Conservation (phyloP, 2,113 vertebrate genomes). For the Myrmecobius fasciatus region DNA sequence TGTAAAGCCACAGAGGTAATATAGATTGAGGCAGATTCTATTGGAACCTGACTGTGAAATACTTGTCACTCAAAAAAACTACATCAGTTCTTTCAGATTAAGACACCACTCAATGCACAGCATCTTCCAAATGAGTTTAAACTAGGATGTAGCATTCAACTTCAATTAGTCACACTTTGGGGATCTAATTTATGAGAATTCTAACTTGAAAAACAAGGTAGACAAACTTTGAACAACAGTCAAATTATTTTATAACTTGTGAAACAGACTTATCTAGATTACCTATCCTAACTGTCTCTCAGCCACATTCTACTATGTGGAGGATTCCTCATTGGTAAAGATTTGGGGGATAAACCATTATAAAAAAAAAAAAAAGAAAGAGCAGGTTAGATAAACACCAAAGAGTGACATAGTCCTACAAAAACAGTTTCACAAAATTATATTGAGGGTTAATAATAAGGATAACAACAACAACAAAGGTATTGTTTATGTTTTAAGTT, state of each 20-base stretch:
- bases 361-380: not conserved
- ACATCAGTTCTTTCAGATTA: constrained; percentile 10
- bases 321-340: not conserved
- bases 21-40: not conserved
- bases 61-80: constrained; percentile 9
- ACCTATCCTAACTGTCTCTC: not conserved
- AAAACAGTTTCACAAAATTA: not conserved
- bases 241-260: not conserved
- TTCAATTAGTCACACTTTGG: not conserved
- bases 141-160: constrained; percentile 23
- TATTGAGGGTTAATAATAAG: not conserved
- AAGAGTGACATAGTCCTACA: not conserved
- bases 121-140: constrained; percentile 44
- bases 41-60: not conserved
- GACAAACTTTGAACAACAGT: constrained; percentile 8
- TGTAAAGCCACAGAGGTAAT: not conserved
- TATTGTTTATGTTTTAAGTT: not conserved
- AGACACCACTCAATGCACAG: constrained; percentile 24
- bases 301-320: not conserved
- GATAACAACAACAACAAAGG: not conserved
- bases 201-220: constrained; percentile 6
- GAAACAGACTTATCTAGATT: not conserved
- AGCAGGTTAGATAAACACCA: not conserved
- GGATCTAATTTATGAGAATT: not conserved
- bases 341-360: not conserved